These are phyloP conservation scores for Cephus nigrinus DNA, from an alignment of 2,888 invertebrate genomes.

Conservation along the genomic window DNA sequence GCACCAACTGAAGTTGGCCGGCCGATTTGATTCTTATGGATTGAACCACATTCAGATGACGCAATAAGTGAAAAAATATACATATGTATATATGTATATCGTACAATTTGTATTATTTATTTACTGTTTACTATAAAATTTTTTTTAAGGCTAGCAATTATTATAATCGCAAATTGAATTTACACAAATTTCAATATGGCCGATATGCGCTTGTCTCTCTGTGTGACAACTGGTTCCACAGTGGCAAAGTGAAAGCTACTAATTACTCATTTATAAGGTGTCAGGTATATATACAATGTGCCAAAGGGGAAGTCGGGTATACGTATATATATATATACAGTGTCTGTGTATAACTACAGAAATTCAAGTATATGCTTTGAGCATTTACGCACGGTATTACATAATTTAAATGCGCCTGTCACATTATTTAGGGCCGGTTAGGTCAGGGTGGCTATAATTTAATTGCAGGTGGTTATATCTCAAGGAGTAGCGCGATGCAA, in stretches of 20 bases:
- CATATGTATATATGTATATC: too few species aligned
- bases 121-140: background rate
- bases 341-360: background rate
- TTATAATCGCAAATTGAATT: background rate
- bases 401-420: constrained; percentile 54
- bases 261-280: background rate
- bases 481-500: constrained; percentile 31
- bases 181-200: background rate
- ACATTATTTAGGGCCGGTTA: constrained; percentile 54
- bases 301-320: background rate
- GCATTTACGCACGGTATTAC: constrained; percentile 57
- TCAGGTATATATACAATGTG: background rate
- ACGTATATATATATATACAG: background rate
- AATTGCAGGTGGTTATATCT: constrained; percentile 56
- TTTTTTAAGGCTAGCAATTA: background rate
- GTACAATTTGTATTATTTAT: too few species aligned
- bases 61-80: background rate
- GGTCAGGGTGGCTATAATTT: constrained; percentile 54
- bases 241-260: background rate
- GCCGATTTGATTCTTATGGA: background rate
- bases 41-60: background rate
- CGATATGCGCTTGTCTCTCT: background rate
- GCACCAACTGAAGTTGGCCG: too few species aligned
- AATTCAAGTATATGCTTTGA: constrained; percentile 2
- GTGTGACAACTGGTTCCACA: background rate